Base-by-base conservation (phyloP, 2,888 invertebrate species). In the Mythimna albipuncta region DNA sequence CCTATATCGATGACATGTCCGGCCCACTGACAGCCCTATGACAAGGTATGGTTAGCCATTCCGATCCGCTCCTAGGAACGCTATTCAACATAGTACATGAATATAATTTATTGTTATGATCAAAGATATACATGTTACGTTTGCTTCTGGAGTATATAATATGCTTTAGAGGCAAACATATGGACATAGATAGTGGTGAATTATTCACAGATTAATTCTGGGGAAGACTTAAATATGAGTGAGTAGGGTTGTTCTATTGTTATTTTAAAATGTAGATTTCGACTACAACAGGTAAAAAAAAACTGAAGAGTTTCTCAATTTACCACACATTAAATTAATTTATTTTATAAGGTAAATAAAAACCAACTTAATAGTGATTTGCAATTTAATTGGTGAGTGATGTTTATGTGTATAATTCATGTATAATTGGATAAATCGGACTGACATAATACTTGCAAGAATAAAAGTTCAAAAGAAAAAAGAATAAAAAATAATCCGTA, bases 81-180 rank as follows among this genome's bases (percentile, higher is more conserved):
- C 64, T 66, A 68, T 79, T 79, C 74, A 79, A 63, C 74, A 74
- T 68, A 74, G 72, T 61, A 79, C 54, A 64, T 70, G 72, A 73
- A 77, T 77, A 77, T 77, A 69, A 71, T 72, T 72, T 72, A 83
- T 73, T 76, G 68, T 73, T 85, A 72, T 79, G 75, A 72, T 72
- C 68, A 58, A 65, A 63, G 26, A 75, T 65, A 70, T 64, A 62
- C 57, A 13, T 38, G 10, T 5, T 44, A 44, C 4, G 4, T 44
- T 44, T 44, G 11, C 44, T 11, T 44, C 4, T 44, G 10, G 9
- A n/a, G n/a, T 59, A 2, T 58, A n/a, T 19, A 41, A n/a, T 19
- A 41, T 58, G 47, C 35, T 47, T 47, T 38, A 32, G 9, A n/a
- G 55, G 19, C 35, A 55, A 52, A 13, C 6, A n/a, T 32, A 32